Base-by-base conservation (phyloP, 2,888 invertebrate genomes). In the Deilephila porcellus region DNA sequence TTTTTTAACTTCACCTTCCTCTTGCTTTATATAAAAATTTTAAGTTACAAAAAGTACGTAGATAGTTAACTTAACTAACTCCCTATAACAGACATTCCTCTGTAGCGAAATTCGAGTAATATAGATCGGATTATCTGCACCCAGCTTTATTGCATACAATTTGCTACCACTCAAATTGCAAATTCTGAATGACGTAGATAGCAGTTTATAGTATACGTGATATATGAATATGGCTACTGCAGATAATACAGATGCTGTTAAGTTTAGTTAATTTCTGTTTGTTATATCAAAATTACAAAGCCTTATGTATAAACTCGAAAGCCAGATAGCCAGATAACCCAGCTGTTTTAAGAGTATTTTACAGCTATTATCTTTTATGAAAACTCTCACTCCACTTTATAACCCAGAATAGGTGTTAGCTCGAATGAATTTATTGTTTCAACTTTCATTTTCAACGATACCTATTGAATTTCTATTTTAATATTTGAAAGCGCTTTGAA, bases 151-250 rank as follows among this genome's bases (percentile, higher is more conserved):
- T 60, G 60, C 60, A 60, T 32, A 60, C 29, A 25, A 29, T 60
- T 60, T 29, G 60, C 60, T 17, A 60, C 60, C 29, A 29, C 60
- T 60, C 60, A 60, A 60, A 60, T 60, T 60, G 60, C 60, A 60
- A 60, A 60, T 60, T 60, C 60, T 60, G 25, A 29, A 60, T 29
- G 60, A 29, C 60, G 17, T 60, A 60, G 60, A 60, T 60, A 60
- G 17, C 60, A 25, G 25, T 25, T 25, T 60, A 25, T 17, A 29
- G 14, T 29, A 60, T 60, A 25, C 29, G 60, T 60, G 25, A 60
- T 60, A 32, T 60, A 60, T 60, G 60, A 25, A 60, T 60, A 29
- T 29, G 19, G 56, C 7, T 56, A n/a, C 5, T 56, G 56, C 56
- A 56, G n/a, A 56, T 56, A 56, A n/a, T 56, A 56, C 17, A 56